Conservation (phyloP, 2,797 vertebrate genomes). For the Aselliscus stoliczkanus region DNA sequence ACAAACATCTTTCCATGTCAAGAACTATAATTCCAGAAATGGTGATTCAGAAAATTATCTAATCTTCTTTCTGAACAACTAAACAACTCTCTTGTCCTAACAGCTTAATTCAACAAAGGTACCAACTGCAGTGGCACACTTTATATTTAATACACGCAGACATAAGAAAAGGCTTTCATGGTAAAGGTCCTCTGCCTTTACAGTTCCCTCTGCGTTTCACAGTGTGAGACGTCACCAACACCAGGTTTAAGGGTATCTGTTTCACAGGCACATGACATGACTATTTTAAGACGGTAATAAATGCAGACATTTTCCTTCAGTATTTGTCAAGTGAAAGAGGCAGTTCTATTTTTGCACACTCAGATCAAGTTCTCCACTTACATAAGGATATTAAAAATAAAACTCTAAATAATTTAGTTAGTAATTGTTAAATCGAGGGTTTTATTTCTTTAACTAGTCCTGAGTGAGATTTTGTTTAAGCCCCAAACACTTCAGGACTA, state of each 20-base stretch:
- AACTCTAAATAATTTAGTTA: conserved; percentile 40
- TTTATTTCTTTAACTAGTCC: conserved; percentile 41
- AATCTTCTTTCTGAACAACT: conserved; percentile 6
- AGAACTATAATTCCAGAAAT: conserved; percentile 28
- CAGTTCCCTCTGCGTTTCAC: background rate
- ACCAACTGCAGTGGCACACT: background rate
- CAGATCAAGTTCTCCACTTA: conserved; percentile 63
- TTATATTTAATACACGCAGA: background rate
- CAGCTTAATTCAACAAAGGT: background rate
- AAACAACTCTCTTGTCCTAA: background rate
- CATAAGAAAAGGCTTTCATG: background rate
- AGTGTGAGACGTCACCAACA: background rate
- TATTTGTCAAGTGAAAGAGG: conserved; percentile 40
- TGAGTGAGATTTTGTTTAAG: conserved; percentile 28
- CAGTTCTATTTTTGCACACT: conserved; percentile 59
- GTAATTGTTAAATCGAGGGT: conserved; percentile 16
- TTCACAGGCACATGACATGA: conserved; percentile 18
- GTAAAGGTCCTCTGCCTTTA: background rate
- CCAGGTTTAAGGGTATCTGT: background rate
- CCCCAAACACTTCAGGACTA: background rate
- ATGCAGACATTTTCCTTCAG: conserved; percentile 8
- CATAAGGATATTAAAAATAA: conserved; percentile 55
- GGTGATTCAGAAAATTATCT: background rate
- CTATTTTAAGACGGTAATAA: conserved; percentile 65
- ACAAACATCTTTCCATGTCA: conserved; percentile 4